Conservation (phyloP, 2,113 vertebrate genomes). For the Sminthopsis crassicaudata region DNA sequence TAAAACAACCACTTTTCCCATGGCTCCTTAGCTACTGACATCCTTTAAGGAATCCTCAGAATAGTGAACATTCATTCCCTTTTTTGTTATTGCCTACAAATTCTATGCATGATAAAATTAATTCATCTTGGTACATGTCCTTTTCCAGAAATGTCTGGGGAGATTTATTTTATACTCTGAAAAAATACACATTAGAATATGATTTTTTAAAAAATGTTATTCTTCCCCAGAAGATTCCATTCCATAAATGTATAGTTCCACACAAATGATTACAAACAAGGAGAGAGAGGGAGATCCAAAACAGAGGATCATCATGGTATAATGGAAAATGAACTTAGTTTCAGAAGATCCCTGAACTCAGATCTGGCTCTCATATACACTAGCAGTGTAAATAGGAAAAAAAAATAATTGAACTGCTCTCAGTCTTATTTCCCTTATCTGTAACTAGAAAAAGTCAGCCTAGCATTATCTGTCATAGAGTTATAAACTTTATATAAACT, state of each 20-base stretch:
- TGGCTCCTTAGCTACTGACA: slow-evolving; percentile 1
- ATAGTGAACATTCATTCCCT: slow-evolving; percentile 15
- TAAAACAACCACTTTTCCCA: neutral
- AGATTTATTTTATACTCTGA: neutral
- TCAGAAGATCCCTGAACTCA: neutral
- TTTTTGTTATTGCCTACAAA: slow-evolving; percentile 33
- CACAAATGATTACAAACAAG: neutral
- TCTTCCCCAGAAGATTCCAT: slow-evolving; percentile 40
- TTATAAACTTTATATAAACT: neutral
- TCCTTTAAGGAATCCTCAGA: neutral
- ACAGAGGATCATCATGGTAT: neutral
- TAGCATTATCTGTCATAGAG: neutral
- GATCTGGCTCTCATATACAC: neutral
- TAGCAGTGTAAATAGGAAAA: neutral
- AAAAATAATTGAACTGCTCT: neutral
- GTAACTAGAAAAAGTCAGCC: neutral
- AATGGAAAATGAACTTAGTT: neutral
- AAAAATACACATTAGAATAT: neutral
- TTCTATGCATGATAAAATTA: neutral
- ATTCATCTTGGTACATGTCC: neutral
- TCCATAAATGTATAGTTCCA: neutral
- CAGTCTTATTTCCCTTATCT: neutral
- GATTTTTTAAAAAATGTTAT: neutral
- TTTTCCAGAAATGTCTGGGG: slow-evolving; percentile 15
- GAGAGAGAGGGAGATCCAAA: neutral